These are phyloP conservation scores for Eulithis prunata DNA, from an alignment of 2,888 invertebrate genomes.

Conservation along the genomic window DNA sequence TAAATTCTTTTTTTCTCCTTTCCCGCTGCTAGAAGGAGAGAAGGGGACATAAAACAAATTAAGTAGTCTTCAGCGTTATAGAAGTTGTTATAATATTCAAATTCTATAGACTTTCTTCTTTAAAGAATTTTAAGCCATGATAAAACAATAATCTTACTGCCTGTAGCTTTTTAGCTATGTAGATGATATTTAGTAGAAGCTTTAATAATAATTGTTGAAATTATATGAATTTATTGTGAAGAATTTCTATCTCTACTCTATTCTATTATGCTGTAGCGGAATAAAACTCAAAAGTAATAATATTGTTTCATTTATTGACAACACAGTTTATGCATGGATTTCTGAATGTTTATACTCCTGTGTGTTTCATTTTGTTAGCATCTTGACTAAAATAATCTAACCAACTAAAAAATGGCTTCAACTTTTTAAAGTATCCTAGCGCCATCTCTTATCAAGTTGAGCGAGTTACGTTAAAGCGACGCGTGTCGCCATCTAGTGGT, in stretches of 20 bases:
- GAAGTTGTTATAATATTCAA: constrained; percentile 67
- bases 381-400: neutral
- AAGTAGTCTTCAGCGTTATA: constrained; percentile 43
- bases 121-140: constrained; percentile 76
- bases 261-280: constrained; percentile 72
- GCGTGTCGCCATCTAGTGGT: constrained; percentile 87
- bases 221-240: constrained; percentile 67
- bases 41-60: constrained; percentile 65
- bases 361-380: constrained; percentile 14
- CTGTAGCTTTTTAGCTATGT: constrained; percentile 65
- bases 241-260: constrained; percentile 70
- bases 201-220: constrained; percentile 64
- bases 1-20: constrained; percentile 62
- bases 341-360: constrained; percentile 10
- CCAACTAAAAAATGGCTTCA: constrained; percentile 2
- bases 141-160: constrained; percentile 69
- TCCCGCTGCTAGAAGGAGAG: constrained; percentile 81
- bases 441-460: constrained; percentile 55
- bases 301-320: constrained; percentile 68
- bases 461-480: constrained; percentile 72
- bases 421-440: constrained; percentile 41
- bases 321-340: constrained; percentile 35
- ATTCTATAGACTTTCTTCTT: constrained; percentile 72
- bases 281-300: constrained; percentile 65
- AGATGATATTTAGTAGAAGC: constrained; percentile 71